phyloP scores from a whole-genome alignment of 2,797 vertebrate genomes.

The Merluccius polli region DNA sequence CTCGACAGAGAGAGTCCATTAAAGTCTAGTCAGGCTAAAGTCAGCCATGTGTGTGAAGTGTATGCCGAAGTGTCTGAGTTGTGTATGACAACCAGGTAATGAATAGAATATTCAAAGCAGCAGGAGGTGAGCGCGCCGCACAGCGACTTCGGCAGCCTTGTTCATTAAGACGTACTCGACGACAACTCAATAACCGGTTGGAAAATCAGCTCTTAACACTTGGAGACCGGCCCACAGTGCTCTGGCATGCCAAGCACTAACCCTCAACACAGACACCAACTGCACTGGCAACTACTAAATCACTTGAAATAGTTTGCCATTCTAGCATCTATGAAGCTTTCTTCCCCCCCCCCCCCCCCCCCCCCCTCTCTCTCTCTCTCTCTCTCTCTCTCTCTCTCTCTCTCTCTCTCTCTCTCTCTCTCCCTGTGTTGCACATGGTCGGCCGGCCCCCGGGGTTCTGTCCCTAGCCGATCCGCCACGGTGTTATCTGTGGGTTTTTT shows the following conservation, averaged over 20 bases:
- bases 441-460: slow-evolving; percentile 10
- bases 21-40: background rate
- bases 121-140: too few relatives aligned
- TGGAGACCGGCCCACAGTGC: background rate
- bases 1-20: background rate
- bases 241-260: slow-evolving; percentile 5
- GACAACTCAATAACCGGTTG: too few relatives aligned
- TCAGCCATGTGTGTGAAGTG: background rate
- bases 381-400: slow-evolving; percentile 13
- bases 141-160: too few relatives aligned
- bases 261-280: slow-evolving; percentile 16
- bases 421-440: background rate
- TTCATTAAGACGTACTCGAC: background rate
- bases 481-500: slow-evolving; percentile 48
- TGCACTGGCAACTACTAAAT: slow-evolving; percentile 25
- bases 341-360: slow-evolving; percentile 32
- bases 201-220: slow-evolving; percentile 23
- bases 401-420: background rate
- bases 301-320: slow-evolving; percentile 32
- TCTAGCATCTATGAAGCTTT: slow-evolving; percentile 41
- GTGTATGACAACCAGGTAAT: background rate
- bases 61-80: background rate
- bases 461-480: slow-evolving; percentile 46
- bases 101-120: too few relatives aligned
- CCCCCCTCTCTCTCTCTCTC: slow-evolving; percentile 25